These are phyloP conservation scores for Acanthochromis polyacanthus DNA, from an alignment of 2,113 vertebrate species.

Conservation along the genomic window DNA sequence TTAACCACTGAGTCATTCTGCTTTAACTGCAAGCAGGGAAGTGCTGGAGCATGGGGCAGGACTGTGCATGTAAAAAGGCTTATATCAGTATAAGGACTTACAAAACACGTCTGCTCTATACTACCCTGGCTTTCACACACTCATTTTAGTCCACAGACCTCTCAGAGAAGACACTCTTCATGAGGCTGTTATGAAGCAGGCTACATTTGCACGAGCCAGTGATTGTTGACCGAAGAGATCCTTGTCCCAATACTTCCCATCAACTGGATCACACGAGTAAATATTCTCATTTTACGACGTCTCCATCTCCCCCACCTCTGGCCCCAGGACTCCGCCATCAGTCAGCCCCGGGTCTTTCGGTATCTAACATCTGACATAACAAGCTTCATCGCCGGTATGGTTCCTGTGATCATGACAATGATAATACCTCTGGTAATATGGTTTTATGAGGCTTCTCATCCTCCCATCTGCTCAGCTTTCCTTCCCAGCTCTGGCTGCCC, in stretches of 20 bases:
- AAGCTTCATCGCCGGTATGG: slow-evolving; percentile 67
- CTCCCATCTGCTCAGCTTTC: slow-evolving; percentile 77
- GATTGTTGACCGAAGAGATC: slow-evolving; percentile 29
- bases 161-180: slow-evolving; percentile 9
- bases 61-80: neutral
- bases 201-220: neutral
- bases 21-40: neutral
- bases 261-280: slow-evolving; percentile 52
- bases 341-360: slow-evolving; percentile 18
- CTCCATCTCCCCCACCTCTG: neutral
- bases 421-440: slow-evolving; percentile 78
- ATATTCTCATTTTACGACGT: slow-evolving; percentile 16
- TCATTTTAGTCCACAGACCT: neutral
- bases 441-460: slow-evolving; percentile 81
- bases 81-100: neutral
- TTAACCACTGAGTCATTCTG: neutral
- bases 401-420: slow-evolving; percentile 74
- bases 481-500: slow-evolving; percentile 60
- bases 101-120: neutral
- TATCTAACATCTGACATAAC: slow-evolving; percentile 56
- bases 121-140: neutral
- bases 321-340: slow-evolving; percentile 6
- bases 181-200: slow-evolving; percentile 5
- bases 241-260: slow-evolving; percentile 27
- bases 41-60: neutral